These are phyloP conservation scores for Phania funesta DNA, from an alignment of 2,888 invertebrate species.

Conservation along the genomic window DNA sequence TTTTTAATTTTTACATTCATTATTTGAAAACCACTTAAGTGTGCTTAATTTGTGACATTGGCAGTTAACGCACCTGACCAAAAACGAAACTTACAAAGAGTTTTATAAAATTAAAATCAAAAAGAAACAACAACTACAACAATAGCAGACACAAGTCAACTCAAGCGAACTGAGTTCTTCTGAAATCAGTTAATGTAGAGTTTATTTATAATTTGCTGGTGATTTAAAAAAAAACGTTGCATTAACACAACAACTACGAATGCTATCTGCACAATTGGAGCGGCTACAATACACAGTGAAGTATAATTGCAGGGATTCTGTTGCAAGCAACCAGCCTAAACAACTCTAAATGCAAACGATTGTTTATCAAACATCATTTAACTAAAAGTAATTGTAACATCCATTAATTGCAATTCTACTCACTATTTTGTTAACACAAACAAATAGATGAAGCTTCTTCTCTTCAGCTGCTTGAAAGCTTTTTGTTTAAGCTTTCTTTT, in stretches of 20 bases:
- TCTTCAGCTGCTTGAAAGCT: background rate
- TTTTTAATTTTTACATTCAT: conserved; percentile 34
- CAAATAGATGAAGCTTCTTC: background rate
- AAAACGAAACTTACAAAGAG: background rate
- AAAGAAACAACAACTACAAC: background rate
- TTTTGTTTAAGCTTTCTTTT: too few relatives aligned
- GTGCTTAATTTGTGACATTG: conserved; percentile 60
- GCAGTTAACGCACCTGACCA: conserved; percentile 34
- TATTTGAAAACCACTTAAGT: conserved; percentile 59
- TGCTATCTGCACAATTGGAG: background rate
- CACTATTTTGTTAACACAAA: background rate
- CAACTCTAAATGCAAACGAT: background rate
- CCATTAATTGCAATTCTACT: conserved; percentile 46
- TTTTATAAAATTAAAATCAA: background rate
- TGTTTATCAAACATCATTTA: conserved; percentile 30
- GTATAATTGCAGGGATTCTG: too few relatives aligned
- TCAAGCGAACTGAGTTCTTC: background rate
- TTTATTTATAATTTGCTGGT: background rate
- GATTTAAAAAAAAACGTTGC: conserved; percentile 5
- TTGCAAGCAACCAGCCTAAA: background rate
- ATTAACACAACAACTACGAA: conserved; percentile 46
- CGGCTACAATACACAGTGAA: background rate
- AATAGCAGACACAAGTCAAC: background rate
- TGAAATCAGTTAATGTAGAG: conserved; percentile 1
- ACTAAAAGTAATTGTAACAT: background rate